Conservation (phyloP, 1,140 invertebrate genomes). For the Helicoverpa zea region DNA sequence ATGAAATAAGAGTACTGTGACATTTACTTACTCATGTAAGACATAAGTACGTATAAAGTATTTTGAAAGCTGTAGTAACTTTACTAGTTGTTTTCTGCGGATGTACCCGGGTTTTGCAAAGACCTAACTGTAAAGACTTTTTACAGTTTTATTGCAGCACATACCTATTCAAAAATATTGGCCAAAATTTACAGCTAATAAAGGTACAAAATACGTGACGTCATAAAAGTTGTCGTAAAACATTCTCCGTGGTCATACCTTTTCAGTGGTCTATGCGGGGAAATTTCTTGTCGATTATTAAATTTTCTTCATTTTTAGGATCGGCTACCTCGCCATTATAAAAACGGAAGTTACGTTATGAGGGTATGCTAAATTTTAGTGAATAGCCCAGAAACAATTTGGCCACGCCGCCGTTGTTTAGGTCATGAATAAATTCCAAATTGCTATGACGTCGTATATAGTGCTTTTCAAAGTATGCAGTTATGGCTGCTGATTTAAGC, state of each 20-base stretch:
- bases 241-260: constrained; percentile 30
- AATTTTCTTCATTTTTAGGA: constrained; percentile 39
- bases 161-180: neutral
- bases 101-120: too few relatives aligned
- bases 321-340: constrained; percentile 21
- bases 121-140: too few relatives aligned
- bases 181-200: constrained; percentile 17
- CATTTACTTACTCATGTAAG: neutral
- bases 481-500: neutral
- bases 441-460: constrained; percentile 17
- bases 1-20: neutral
- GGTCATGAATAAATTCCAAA: constrained; percentile 36
- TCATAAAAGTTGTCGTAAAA: constrained; percentile 33
- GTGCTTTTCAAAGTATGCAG: constrained; percentile 5
- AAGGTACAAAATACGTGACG: constrained; percentile 14
- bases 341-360: constrained; percentile 27
- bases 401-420: constrained; percentile 9
- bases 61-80: too few relatives aligned
- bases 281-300: constrained; percentile 37
- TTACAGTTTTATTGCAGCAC: neutral
- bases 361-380: constrained; percentile 31
- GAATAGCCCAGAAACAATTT: constrained; percentile 36
- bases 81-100: too few relatives aligned
- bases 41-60: neutral
- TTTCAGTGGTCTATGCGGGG: constrained; percentile 16